These are phyloP conservation scores for rabbit (Oryctolagus cuniculus) DNA, from an alignment of 2,113 vertebrate species.

Conservation along the genomic window mOryCun1.1 NC_091433.1:198098001-198098500, in stretches of 20 bases:
- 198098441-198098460: neutral
- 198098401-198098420: neutral
- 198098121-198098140: fast-evolving
- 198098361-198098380: neutral
- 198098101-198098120: fast-evolving
- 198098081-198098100: fast-evolving
- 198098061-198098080: too few relatives aligned
- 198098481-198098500: neutral
- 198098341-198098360: neutral
- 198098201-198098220: neutral
- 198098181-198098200: neutral
- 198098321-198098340: too few relatives aligned
- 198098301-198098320: constrained; percentile 29
- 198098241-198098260: fast-evolving
- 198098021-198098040: neutral
- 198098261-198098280: fast-evolving
- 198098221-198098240: neutral
- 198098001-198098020: fast-evolving
- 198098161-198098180: fast-evolving
- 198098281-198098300: neutral
- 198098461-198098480: too few relatives aligned
- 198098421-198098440: neutral
- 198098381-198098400: neutral
- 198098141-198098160: neutral
- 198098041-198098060: too few relatives aligned